Conservation (phyloP, 2,888 invertebrate species). For the Opisthograptis luteolata region DNA sequence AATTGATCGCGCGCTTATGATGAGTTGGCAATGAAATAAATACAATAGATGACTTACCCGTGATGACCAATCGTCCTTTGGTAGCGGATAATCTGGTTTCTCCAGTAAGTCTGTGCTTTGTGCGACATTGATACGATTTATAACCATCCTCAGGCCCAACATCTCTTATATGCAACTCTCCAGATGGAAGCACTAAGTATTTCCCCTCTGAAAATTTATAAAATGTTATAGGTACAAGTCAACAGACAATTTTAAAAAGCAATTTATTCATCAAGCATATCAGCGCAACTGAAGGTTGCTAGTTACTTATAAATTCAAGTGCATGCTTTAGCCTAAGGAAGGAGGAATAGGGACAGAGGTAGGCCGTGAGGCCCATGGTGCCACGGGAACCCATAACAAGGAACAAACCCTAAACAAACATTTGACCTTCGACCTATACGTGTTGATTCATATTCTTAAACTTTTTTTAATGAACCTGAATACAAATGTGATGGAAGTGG, state of each 20-base stretch:
- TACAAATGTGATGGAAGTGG: neutral
- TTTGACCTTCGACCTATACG: slow-evolving; percentile 9
- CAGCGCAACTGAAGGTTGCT: slow-evolving; percentile 69
- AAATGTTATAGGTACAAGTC: slow-evolving; percentile 27
- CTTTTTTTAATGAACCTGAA: slow-evolving; percentile 30
- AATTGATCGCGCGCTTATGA: slow-evolving; percentile 43
- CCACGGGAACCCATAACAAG: slow-evolving; percentile 60
- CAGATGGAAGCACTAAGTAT: slow-evolving; percentile 96
- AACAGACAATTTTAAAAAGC: slow-evolving; percentile 4
- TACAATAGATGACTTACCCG: slow-evolving; percentile 88
- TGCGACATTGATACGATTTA: slow-evolving; percentile 96
- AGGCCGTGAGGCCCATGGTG: slow-evolving; percentile 86
- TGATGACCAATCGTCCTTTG: slow-evolving; percentile 96
- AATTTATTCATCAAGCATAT: slow-evolving; percentile 14
- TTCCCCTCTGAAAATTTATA: slow-evolving; percentile 90
- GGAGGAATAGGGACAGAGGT: slow-evolving; percentile 79
- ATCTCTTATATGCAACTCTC: slow-evolving; percentile 97
- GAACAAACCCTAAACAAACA: slow-evolving; percentile 56
- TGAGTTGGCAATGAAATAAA: slow-evolving; percentile 13
- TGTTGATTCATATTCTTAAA: slow-evolving; percentile 13
- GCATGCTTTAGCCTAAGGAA: slow-evolving; percentile 83
- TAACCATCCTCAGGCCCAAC: slow-evolving; percentile 97
- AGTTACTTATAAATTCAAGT: slow-evolving; percentile 74
- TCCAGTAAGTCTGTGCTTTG: slow-evolving; percentile 96
- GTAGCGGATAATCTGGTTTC: slow-evolving; percentile 97